A percentile compares a stretch with the other conserved stretches of the same genome.
These are phyloP conservation scores for Drosophila gunungcola DNA, from an alignment of 1,140 invertebrate species.

Conservation along the genomic window DNA sequence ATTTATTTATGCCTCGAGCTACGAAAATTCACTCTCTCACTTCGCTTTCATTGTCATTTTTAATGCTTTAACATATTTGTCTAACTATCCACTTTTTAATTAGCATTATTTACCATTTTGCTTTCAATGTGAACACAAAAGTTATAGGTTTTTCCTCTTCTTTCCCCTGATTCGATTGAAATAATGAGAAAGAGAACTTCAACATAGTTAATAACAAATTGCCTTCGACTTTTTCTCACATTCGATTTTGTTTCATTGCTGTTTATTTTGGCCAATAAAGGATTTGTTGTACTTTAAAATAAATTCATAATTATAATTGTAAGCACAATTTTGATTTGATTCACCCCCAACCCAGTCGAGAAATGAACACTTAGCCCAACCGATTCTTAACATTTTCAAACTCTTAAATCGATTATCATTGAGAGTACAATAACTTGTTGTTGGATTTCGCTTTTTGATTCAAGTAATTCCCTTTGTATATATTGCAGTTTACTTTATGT, in stretches of 20 bases:
- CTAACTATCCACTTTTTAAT: slow-evolving; percentile 75
- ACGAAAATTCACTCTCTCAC: slow-evolving; percentile 42
- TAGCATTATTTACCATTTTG: slow-evolving; percentile 64
- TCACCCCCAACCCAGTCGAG: slow-evolving; percentile 28
- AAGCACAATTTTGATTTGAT: slow-evolving; percentile 73
- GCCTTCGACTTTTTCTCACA: slow-evolving; percentile 40
- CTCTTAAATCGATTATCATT: slow-evolving; percentile 33
- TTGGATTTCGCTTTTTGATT: slow-evolving; percentile 64
- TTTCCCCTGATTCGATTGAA: slow-evolving; percentile 38
- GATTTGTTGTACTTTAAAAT: slow-evolving; percentile 79
- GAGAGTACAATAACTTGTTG: slow-evolving; percentile 42
- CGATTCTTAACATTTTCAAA: slow-evolving; percentile 41
- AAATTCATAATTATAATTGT: slow-evolving; percentile 80
- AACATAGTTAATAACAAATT: slow-evolving; percentile 75
- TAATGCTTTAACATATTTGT: slow-evolving; percentile 82
- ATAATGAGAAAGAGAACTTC: slow-evolving; percentile 62
- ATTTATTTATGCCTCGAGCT: slow-evolving; percentile 76
- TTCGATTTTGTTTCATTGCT: slow-evolving; percentile 28
- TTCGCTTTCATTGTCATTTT: slow-evolving; percentile 58
- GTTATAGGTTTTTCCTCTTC: slow-evolving; percentile 28
- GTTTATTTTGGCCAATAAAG: slow-evolving; percentile 74
- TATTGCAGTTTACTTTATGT: slow-evolving; percentile 74
- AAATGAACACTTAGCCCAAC: slow-evolving; percentile 37
- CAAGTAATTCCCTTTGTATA: slow-evolving; percentile 76
- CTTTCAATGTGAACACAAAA: slow-evolving; percentile 77